Base-by-base conservation (phyloP, 1,140 invertebrate species). In the Drosophila guanche region DNA sequence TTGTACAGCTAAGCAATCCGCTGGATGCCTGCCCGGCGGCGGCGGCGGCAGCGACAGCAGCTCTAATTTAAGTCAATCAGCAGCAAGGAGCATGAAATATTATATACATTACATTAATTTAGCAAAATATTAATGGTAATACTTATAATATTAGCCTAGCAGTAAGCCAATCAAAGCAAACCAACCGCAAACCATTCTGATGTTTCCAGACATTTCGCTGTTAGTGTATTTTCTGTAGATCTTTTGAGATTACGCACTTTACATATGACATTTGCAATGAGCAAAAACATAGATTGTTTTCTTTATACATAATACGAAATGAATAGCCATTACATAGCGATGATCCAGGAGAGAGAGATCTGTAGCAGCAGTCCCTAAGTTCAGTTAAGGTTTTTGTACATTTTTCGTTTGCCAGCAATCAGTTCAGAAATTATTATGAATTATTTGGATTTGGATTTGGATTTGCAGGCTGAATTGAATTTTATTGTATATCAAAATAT, bases 81-180 rank as follows among this genome's bases (percentile, higher is more conserved):
- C 52, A 56, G 40, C 27, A 74, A 37, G 51, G 43, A 73, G 48
- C 67, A 74, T 57, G 23, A 74, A 74, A 65, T 74, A 74, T 78
- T 68, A 56, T 78, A 27, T 55, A 62, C 47, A 48, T 57, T 77
- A 63, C 71, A 81, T 70, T 88, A 86, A 86, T 88, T 86, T 86
- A 86, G 81, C 81, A 88, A 86, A 86, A 86, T 86, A 86, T 88
- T 81, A 85, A 12, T 81, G 67, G 53, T 86, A 81, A 65, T 70
- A 43, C 27, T 48, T 50, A 85, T 85, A 86, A 86, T 88, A 74
- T 75, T 83, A 83, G 75, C 63, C 60, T 83, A 86, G 58, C 48
- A 54, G 55, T 79, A 57, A 45, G 55, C 43, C 27, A 61, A 59
- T 42, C 27, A 55, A 65, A 47, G 58, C 23, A 52, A 47, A 48